phyloP scores from a whole-genome alignment of 2,888 invertebrate species.

The Acleris emargana region DNA sequence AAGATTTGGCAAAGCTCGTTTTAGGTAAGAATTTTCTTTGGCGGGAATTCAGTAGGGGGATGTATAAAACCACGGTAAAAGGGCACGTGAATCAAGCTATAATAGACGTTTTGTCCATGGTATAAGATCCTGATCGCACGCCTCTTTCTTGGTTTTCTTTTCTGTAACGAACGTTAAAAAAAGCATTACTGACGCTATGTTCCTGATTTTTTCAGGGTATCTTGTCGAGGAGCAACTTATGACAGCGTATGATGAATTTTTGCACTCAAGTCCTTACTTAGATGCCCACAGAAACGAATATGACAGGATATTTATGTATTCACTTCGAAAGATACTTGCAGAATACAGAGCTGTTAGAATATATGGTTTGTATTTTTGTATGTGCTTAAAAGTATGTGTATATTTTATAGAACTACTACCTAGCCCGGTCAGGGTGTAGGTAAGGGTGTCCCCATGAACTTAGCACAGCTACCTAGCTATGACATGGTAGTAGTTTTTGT shows the following conservation, averaged over 20 bases:
- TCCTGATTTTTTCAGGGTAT: conserved; percentile 60
- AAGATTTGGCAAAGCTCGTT: conserved; percentile 76
- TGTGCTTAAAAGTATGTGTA: neutral
- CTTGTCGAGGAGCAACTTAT: conserved; percentile 78
- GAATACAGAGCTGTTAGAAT: conserved; percentile 79
- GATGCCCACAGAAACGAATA: conserved; percentile 75
- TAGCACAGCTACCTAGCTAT: too few relatives aligned
- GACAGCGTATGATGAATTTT: conserved; percentile 79
- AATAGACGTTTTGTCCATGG: too few relatives aligned
- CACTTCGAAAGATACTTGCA: conserved; percentile 73
- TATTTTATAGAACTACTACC: too few relatives aligned
- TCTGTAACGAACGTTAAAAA: conserved; percentile 42
- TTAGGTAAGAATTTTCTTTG: conserved; percentile 69
- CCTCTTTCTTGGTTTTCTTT: too few relatives aligned
- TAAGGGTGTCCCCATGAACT: too few relatives aligned
- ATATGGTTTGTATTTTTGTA: conserved; percentile 58
- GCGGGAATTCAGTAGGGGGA: conserved; percentile 62
- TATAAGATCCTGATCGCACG: too few relatives aligned
- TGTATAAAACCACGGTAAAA: conserved; percentile 8
- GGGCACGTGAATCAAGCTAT: too few relatives aligned
- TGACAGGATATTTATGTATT: conserved; percentile 79
- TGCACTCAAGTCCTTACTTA: conserved; percentile 75
- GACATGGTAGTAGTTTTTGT: too few relatives aligned
- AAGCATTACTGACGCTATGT: conserved; percentile 23
- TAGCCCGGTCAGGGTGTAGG: too few relatives aligned